Conservation (phyloP, 2,113 vertebrate species). For the Oryzias javanicus region DNA sequence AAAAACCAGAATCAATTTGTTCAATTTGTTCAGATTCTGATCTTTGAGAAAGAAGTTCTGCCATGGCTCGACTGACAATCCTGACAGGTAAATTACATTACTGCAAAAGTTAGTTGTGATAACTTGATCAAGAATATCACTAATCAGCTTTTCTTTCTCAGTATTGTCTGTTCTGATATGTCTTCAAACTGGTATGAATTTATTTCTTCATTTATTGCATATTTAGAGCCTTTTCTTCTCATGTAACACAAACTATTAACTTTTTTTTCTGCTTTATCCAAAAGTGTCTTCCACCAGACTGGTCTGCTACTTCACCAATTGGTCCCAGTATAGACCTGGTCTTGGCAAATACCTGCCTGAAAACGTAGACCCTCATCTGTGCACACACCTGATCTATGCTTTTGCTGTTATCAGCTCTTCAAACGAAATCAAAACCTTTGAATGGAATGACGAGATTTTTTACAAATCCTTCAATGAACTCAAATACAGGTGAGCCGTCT, state of each 20-base stretch:
- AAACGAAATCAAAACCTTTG: constrained; percentile 75
- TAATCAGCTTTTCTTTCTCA: constrained; percentile 22
- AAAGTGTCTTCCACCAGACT: constrained; percentile 79
- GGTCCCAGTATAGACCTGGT: constrained; percentile 81
- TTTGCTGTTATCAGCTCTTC: constrained; percentile 77
- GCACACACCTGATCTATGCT: constrained; percentile 82
- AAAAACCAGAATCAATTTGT: too few relatives aligned
- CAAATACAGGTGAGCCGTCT: constrained; percentile 70
- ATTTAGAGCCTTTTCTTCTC: too few relatives aligned
- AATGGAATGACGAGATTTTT: constrained; percentile 81
- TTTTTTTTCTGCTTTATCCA: background rate
- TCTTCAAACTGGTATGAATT: constrained; percentile 63
- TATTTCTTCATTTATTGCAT: background rate
- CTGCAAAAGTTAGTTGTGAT: background rate
- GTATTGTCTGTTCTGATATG: constrained; percentile 54
- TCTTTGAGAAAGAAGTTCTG: too few relatives aligned
- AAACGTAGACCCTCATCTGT: constrained; percentile 78
- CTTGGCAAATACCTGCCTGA: constrained; percentile 68
- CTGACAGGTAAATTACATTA: constrained; percentile 44
- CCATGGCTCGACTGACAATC: constrained; percentile 50
- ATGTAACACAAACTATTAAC: background rate
- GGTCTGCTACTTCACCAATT: constrained; percentile 86
- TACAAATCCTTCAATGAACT: constrained; percentile 80
- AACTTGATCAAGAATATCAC: background rate
- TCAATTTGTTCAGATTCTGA: too few relatives aligned